phyloP scores from a whole-genome alignment of 2,888 invertebrate species.

The Steromphala cineraria region DNA sequence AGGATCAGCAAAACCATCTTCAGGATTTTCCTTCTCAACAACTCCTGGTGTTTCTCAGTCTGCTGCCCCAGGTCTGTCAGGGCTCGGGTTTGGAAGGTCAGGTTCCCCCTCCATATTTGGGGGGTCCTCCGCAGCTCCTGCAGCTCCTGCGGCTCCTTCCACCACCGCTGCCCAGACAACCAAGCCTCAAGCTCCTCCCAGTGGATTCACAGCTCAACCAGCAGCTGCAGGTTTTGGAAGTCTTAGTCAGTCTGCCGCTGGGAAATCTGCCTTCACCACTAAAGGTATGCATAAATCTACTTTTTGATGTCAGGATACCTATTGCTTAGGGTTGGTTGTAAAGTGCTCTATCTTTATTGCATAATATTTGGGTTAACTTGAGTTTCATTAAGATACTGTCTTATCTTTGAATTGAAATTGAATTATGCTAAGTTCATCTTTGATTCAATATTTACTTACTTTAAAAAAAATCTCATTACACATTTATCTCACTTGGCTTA shows the following conservation, averaged over 20 bases:
- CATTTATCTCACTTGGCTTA: too few species aligned
- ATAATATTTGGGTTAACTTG: too few species aligned
- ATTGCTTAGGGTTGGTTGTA: too few species aligned
- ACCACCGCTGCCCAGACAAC: not conserved
- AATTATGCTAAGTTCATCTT: too few species aligned
- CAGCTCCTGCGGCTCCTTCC: not conserved
- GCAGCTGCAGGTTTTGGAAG: not conserved
- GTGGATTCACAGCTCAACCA: not conserved
- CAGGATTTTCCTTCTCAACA: not conserved
- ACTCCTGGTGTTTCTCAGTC: not conserved
- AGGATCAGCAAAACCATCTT: not conserved
- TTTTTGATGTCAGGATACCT: too few species aligned
- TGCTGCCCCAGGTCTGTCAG: not conserved
- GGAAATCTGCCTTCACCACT: not conserved
- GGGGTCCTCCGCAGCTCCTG: not conserved
- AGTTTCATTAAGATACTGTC: too few species aligned
- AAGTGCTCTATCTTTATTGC: too few species aligned
- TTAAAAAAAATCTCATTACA: too few species aligned
- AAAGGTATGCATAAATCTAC: not conserved
- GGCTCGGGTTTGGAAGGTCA: not conserved
- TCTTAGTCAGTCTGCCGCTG: not conserved
- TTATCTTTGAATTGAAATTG: too few species aligned
- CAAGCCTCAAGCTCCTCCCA: not conserved
- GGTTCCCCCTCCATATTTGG: not conserved
- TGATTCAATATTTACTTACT: too few species aligned